These are phyloP conservation scores for Pachydiplax longipennis DNA, from an alignment of 2,888 invertebrate species.

Conservation along the genomic window DNA sequence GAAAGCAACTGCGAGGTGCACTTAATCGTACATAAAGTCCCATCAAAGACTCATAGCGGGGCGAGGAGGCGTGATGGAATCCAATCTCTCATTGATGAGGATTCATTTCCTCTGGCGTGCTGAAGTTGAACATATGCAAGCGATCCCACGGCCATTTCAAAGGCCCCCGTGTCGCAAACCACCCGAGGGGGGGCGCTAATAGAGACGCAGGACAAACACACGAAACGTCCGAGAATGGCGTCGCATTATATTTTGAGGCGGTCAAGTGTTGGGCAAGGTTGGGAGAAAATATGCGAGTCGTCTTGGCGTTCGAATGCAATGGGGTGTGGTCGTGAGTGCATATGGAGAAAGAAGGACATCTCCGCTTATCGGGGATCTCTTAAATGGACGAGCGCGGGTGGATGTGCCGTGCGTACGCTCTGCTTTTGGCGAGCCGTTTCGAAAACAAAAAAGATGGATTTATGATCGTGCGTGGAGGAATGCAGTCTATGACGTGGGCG, in stretches of 20 bases:
- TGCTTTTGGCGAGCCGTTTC: not conserved
- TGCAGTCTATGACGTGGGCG: not conserved
- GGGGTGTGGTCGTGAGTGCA: not conserved
- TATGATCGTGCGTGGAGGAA: not conserved
- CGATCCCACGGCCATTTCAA: not conserved
- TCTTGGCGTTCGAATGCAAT: not conserved
- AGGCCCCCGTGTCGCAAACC: not conserved
- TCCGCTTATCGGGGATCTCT: not conserved
- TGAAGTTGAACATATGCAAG: not conserved
- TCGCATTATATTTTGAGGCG: not conserved
- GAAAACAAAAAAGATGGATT: not conserved
- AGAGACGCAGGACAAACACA: not conserved
- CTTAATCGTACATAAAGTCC: not conserved
- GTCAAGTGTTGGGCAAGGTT: not conserved
- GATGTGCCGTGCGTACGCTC: not conserved
- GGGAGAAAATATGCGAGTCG: not conserved
- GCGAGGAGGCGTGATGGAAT: conserved; percentile 7
- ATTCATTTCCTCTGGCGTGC: conserved; percentile 12
- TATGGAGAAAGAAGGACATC: not conserved
- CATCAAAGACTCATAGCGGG: not conserved
- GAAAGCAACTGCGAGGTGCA: not conserved
- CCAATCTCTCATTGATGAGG: not conserved
- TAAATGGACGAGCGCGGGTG: not conserved
- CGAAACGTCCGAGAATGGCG: not conserved
- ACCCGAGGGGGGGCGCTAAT: not conserved